These are phyloP conservation scores for Volucella inflata DNA, from an alignment of 2,888 invertebrate genomes.

Conservation along the genomic window DNA sequence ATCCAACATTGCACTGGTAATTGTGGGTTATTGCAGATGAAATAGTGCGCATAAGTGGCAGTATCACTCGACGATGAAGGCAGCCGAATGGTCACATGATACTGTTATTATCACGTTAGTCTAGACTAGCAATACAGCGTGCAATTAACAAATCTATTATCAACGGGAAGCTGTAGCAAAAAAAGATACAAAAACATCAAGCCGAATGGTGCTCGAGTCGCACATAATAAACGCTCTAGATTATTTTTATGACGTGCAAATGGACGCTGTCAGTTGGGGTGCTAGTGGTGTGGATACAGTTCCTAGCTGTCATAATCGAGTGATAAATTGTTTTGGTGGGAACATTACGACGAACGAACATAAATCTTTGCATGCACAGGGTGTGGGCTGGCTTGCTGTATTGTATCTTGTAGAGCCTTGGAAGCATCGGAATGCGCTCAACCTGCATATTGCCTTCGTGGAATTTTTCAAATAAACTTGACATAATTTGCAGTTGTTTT, in stretches of 20 bases:
- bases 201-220: constrained; percentile 14
- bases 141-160: constrained; percentile 69
- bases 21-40: constrained; percentile 45
- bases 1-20: constrained; percentile 10
- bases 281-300: constrained; percentile 11
- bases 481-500: too few species aligned
- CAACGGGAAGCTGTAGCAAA: constrained; percentile 38
- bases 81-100: constrained; percentile 18
- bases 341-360: constrained; percentile 35
- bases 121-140: constrained; percentile 31
- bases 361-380: too few species aligned
- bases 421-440: too few species aligned
- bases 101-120: constrained; percentile 67
- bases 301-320: constrained; percentile 54
- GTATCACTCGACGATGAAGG: constrained; percentile 3
- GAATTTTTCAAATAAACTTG: too few species aligned
- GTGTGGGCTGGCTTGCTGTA: too few species aligned
- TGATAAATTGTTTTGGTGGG: constrained; percentile 60
- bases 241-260: constrained; percentile 71
- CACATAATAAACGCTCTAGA: constrained; percentile 55
- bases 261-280: constrained; percentile 55
- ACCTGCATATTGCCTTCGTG: too few species aligned
- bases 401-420: too few species aligned
- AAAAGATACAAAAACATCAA: constrained; percentile 35
- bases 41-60: constrained; percentile 33